Evolutionary conservation across 2,888 invertebrate species (phyloP), one percentile per base, ranked within the genome.

Genomic region (Drosophila fulvimacula): DNA sequence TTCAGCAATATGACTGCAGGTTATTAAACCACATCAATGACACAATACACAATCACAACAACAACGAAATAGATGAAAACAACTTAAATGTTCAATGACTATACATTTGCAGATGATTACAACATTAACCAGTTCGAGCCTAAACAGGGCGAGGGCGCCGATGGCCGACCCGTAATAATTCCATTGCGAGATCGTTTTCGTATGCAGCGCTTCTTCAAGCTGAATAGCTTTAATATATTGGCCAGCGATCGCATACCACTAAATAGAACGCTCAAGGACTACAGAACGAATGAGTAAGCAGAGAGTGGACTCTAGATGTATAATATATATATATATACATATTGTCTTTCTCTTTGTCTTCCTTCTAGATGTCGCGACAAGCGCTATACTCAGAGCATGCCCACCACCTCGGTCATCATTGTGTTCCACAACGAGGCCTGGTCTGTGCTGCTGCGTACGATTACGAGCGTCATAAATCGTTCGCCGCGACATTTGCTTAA

Each of bases 361-460:
- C 15, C 41, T 71, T 92, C 19, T 88, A 96, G 96, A 79, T 96
- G 96, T 90, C 93, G 93, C 74, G 81, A 79, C 32, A 92, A 93
- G 68, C 93, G 94, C 80, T 95, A 94, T 79, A 91, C 93, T 66
- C 92, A 94, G 69, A 93, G 94, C 56, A 93, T 99, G 60, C 98
- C 98, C 0, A 96, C 95, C 75, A 97, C 98, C 0, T 97, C 97
- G 75, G 95, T 99, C 17, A 96, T 99, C 57, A 98, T 99, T 77
- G 98, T 99, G 1, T 99, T 99, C 92, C 99, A 99, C 92, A 99
- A 99, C 92, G 99, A 99, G 93, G 99, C 99, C 0, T 99, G 98
- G 98, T 98, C 99, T 4, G 99, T 99, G 0, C 94, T 99, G 13
- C 93, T 99, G 85, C 94, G 99, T 60, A 99, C 99, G 1, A 96